Percentiles rank a stretch among this genome's conserved stretches.
phyloP scores from a whole-genome alignment of 2,113 vertebrate species.

The Scartelaos histophorus region DNA sequence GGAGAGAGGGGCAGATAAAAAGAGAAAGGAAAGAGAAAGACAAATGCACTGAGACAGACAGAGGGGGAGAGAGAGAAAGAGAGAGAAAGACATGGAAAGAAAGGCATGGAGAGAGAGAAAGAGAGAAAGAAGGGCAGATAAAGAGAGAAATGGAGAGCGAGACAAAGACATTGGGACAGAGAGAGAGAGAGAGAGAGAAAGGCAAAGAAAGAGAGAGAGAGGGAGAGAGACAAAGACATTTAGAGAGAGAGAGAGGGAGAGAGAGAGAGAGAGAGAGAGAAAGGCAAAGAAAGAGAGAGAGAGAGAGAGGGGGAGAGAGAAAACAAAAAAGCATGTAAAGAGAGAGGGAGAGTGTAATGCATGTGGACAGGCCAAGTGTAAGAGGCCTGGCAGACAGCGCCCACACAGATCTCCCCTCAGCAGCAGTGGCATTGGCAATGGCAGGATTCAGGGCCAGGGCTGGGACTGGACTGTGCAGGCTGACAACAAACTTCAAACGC shows the following conservation, averaged over 20 bases:
- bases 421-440: slow-evolving; percentile 14
- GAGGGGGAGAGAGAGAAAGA: not conserved
- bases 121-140: too few relatives aligned
- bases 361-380: slow-evolving; percentile 74
- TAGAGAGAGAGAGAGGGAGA: too few relatives aligned
- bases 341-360: slow-evolving; percentile 61
- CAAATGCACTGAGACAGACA: not conserved
- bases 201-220: slow-evolving; percentile 1
- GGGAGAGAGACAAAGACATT: slow-evolving; percentile 13
- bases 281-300: not conserved
- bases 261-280: too few relatives aligned
- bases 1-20: not conserved
- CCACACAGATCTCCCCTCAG: slow-evolving; percentile 66
- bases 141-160: too few relatives aligned
- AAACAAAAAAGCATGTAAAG: not conserved
- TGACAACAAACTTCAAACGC: slow-evolving; percentile 67
- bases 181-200: not conserved
- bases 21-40: not conserved
- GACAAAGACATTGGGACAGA: too few relatives aligned
- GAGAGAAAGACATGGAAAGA: not conserved
- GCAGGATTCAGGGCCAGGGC: slow-evolving; percentile 31
- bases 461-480: slow-evolving; percentile 50
- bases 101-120: too few relatives aligned
- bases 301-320: too few relatives aligned
- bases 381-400: slow-evolving; percentile 73